Evolutionary conservation across 2,797 vertebrate genomes (phyloP), one percentile per base, ranked within the genome.

Genomic region (Pseudochromis fuscus): DNA sequence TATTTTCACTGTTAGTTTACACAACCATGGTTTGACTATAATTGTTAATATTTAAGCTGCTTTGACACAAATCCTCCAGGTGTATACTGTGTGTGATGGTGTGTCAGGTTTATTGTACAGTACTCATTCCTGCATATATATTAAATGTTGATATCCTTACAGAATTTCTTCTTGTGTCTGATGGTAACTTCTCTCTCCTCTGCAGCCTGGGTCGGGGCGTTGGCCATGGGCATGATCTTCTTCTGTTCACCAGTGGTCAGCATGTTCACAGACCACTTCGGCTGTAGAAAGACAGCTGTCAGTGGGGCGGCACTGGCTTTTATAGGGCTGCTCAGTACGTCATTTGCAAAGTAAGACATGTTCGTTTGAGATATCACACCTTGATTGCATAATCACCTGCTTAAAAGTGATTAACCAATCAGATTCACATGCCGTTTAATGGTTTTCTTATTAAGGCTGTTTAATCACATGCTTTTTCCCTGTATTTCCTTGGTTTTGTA

Each of bases 221-320:
- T 99, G 62, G 96, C 97, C 67, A 99, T 98, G 96, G 97, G 97
- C 21, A 99, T 99, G 98, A 96, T 99, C 82, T 99, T 99, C 90
- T 96, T 99, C 93, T 99, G 97, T 87, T 99, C 97, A 49, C 97
- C 97, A 4, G 95, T 99, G 78, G 97, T 98, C 93, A 99, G 97
- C 91, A 97, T 99, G 95, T 99, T 99, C 94, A 99, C 98, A 0
- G 97, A 98, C 93, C 95, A 94, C 69, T 93, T 99, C 0, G 97
- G 98, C 88, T 99, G 98, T 82, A 94, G 96, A 89, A 98, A 95
- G 86, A 98, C 97, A 0, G 96, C 97, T 0, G 96, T 97, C 50
- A 79, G 93, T 0, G 98, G 98, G 58, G 98, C 98, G 1, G 72
- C 93, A 2, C 68, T 98, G n/a, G 97, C 98, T 72, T 99, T 97